Conservation (phyloP, 2,113 vertebrate genomes). For the Syngnathus floridae region DNA sequence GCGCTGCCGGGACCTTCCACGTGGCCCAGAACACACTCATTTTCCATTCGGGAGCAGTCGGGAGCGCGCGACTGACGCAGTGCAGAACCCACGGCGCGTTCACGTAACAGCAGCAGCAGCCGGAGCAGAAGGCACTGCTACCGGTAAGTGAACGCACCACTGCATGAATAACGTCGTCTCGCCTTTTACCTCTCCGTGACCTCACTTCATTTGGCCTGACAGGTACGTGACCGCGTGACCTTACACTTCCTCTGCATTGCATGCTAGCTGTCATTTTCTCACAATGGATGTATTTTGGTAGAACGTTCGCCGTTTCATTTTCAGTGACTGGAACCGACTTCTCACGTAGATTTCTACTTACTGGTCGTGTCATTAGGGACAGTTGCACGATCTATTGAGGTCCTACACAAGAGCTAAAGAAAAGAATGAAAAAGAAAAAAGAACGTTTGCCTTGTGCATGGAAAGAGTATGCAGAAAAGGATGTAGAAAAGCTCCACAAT, state of each 20-base stretch:
- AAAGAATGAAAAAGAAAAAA: background rate
- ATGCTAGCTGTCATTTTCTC: background rate
- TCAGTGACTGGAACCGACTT: background rate
- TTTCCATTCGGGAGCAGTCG: background rate
- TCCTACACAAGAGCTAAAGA: background rate
- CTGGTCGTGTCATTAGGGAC: background rate
- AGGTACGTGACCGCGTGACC: background rate
- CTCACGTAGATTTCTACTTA: background rate
- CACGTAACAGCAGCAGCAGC: constrained; percentile 2
- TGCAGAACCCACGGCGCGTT: constrained; percentile 8
- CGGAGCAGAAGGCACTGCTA: background rate
- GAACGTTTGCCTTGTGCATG: no score
- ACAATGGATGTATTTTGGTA: no score
- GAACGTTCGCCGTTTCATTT: background rate
- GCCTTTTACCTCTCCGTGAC: background rate
- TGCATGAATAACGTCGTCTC: background rate
- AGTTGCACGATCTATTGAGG: background rate
- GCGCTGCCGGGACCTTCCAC: background rate
- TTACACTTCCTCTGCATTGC: background rate
- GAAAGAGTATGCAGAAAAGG: no score
- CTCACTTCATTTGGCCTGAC: background rate
- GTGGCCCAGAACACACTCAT: background rate
- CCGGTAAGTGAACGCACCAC: background rate
- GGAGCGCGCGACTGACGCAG: constrained; percentile 6
- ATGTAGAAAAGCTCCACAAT: no score